Evolutionary conservation across 1,140 invertebrate species (phyloP).

Genomic region (Zaprionus gabonicus): DNA sequence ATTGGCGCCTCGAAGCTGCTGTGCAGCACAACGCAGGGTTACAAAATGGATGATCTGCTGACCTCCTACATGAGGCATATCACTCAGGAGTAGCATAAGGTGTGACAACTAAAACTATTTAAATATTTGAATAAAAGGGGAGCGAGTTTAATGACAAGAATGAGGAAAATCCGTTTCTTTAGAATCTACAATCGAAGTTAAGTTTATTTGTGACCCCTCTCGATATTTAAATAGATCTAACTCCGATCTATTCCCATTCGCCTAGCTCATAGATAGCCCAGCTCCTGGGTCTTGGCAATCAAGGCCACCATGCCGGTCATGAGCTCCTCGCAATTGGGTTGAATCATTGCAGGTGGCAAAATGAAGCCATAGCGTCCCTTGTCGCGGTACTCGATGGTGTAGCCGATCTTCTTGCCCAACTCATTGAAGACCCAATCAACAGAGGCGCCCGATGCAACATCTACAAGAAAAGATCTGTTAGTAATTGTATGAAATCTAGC

Average conservation of each 20-base stretch:
- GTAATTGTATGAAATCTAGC: no score
- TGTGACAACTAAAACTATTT: not conserved
- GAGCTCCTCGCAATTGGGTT: slow-evolving; percentile 92
- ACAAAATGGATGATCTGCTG: slow-evolving; percentile 98
- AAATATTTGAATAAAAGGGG: not conserved
- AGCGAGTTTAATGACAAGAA: not conserved
- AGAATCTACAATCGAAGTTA: not conserved
- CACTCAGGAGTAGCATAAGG: not conserved
- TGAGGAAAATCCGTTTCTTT: no score
- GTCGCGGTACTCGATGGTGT: slow-evolving; percentile 88
- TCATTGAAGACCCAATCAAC: slow-evolving; percentile 89
- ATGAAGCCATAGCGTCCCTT: slow-evolving; percentile 94
- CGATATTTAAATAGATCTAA: not conserved
- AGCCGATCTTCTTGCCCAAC: slow-evolving; percentile 87
- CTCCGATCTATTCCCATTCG: no score
- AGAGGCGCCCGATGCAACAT: slow-evolving; percentile 86
- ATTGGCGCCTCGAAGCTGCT: slow-evolving; percentile 94
- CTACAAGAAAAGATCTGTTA: slow-evolving; percentile 28
- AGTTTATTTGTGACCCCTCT: not conserved
- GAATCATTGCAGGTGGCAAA: slow-evolving; percentile 92
- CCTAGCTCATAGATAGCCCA: slow-evolving; percentile 56
- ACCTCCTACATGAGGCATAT: slow-evolving; percentile 91
- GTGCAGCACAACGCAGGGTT: slow-evolving; percentile 96
- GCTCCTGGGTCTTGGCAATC: slow-evolving; percentile 84
- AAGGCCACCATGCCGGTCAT: slow-evolving; percentile 91